Conservation (phyloP, 2,797 vertebrate genomes). For the Pseudochirops cupreus region DNA sequence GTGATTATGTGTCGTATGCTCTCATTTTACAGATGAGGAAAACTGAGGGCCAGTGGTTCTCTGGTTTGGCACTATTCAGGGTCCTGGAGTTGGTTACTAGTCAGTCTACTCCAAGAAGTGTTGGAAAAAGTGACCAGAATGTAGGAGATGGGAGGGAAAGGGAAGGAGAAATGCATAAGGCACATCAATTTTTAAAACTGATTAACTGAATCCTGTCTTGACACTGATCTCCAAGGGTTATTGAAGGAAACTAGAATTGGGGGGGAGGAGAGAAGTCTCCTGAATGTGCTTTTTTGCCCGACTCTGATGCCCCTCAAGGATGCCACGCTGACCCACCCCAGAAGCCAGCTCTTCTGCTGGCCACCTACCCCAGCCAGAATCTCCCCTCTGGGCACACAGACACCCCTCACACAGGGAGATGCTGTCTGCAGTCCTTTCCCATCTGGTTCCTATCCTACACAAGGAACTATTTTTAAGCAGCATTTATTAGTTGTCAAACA, state of each 20-base stretch:
- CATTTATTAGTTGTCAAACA: not conserved
- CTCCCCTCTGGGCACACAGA: fast-evolving
- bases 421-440: not conserved
- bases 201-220: not conserved
- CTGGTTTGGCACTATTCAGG: not conserved
- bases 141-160: not conserved
- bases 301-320: not conserved
- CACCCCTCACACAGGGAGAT: fast-evolving
- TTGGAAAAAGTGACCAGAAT: not conserved
- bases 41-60: not conserved
- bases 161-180: not conserved
- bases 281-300: not conserved
- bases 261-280: not conserved
- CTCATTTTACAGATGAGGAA: not conserved
- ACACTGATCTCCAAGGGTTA: not conserved
- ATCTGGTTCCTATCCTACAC: not conserved
- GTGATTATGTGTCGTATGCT: not conserved
- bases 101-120: not conserved
- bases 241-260: not conserved
- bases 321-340: fast-evolving
- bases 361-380: not conserved
- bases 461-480: not conserved
- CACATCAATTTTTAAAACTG: not conserved
- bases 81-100: not conserved
- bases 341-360: fast-evolving